A percentile compares a stretch with the other conserved stretches of the same genome.
phyloP scores from a whole-genome alignment of 2,113 vertebrate species.

The Taurulus bubalis region DNA sequence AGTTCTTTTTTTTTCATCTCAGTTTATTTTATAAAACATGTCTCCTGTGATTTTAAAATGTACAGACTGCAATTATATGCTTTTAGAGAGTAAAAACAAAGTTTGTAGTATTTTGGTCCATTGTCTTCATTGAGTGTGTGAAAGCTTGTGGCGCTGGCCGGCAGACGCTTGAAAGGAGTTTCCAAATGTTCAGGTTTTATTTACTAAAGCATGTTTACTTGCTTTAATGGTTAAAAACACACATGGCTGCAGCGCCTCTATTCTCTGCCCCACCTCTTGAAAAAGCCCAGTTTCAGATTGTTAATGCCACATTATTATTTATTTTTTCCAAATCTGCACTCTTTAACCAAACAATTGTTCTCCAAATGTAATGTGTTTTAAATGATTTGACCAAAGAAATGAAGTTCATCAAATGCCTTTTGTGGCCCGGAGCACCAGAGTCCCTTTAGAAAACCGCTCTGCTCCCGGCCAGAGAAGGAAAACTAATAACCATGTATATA shows the following conservation, averaged over 20 bases:
- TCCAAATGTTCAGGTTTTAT: not conserved
- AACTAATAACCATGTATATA: no score
- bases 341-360: not conserved
- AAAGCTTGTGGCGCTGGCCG: not conserved
- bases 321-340: no score
- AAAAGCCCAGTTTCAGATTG: not conserved
- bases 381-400: not conserved
- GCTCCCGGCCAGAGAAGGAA: no score
- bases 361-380: not conserved
- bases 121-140: not conserved
- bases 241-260: not conserved
- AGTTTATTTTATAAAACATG: constrained; percentile 4
- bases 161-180: not conserved
- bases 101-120: not conserved
- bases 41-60: constrained; percentile 26
- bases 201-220: not conserved
- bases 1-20: constrained; percentile 16
- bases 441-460: no score
- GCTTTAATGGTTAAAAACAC: not conserved
- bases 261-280: not conserved
- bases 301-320: not conserved
- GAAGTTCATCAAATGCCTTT: not conserved
- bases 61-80: constrained; percentile 30
- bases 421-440: no score
- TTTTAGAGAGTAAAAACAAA: constrained; percentile 33